Conservation (phyloP, 1,140 invertebrate species). For the Amyelois transitella region DNA sequence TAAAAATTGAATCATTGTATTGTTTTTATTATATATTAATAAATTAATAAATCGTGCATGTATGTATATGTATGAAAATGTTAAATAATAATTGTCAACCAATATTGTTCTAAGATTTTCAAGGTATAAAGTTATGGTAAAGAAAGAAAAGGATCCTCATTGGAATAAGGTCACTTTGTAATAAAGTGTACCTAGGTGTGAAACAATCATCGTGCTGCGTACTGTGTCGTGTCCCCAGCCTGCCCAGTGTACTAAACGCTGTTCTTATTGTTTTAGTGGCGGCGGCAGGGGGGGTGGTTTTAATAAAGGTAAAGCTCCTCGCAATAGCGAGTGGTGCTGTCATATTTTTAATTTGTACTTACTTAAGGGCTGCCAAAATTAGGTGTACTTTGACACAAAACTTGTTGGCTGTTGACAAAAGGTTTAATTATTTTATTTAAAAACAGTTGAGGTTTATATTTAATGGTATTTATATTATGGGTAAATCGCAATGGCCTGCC, state of each 20-base stretch:
- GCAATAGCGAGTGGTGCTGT: slow-evolving; percentile 79
- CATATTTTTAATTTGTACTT: slow-evolving; percentile 79
- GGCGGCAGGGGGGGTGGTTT: slow-evolving; percentile 88
- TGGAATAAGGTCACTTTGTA: slow-evolving; percentile 75
- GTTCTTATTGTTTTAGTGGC: slow-evolving; percentile 90
- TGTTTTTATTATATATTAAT: neutral
- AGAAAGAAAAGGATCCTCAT: slow-evolving; percentile 67
- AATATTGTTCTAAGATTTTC: slow-evolving; percentile 61
- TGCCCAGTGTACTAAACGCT: slow-evolving; percentile 79
- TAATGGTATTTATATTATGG: too few species aligned
- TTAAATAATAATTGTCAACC: slow-evolving; percentile 35
- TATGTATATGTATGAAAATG: slow-evolving; percentile 23
- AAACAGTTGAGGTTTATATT: too few species aligned
- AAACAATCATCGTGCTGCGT: slow-evolving; percentile 72
- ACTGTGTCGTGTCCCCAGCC: slow-evolving; percentile 77
- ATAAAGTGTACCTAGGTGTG: slow-evolving; percentile 77
- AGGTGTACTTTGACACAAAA: slow-evolving; percentile 1
- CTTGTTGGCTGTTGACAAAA: slow-evolving; percentile 26
- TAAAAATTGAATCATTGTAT: neutral
- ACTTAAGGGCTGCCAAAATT: slow-evolving; percentile 66
- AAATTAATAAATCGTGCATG: slow-evolving; percentile 18
- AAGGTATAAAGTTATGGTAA: slow-evolving; percentile 62
- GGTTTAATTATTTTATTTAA: neutral
- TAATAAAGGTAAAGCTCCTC: slow-evolving; percentile 91
- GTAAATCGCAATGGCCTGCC: too few species aligned